phyloP scores from a whole-genome alignment of 2,888 invertebrate species.

The Odontocolon sp. region DNA sequence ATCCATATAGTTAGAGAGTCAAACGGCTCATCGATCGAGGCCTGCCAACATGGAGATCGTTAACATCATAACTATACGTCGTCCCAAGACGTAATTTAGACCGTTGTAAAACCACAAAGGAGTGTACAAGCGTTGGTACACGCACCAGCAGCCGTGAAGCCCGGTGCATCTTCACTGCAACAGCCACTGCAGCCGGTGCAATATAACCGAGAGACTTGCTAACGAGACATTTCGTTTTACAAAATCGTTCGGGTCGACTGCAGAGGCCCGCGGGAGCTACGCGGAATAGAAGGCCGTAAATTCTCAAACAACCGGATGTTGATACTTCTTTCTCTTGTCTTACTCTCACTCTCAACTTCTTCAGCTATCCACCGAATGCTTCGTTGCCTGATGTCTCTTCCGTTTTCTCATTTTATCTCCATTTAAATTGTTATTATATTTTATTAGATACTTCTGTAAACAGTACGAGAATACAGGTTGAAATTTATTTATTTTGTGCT shows the following conservation, averaged over 20 bases:
- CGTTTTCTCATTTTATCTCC: background rate
- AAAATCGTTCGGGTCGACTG: slow-evolving; percentile 73
- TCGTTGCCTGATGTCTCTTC: background rate
- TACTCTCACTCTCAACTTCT: slow-evolving; percentile 11
- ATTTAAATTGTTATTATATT: background rate
- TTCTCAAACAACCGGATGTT: slow-evolving; percentile 76
- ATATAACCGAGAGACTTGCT: slow-evolving; percentile 70
- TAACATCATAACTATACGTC: slow-evolving; percentile 77
- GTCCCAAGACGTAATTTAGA: slow-evolving; percentile 74
- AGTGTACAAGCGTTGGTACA: slow-evolving; percentile 63
- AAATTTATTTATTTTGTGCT: too few species aligned
- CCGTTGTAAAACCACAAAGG: slow-evolving; percentile 76
- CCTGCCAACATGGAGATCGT: slow-evolving; percentile 67
- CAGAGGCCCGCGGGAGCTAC: slow-evolving; percentile 65
- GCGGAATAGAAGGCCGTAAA: slow-evolving; percentile 73
- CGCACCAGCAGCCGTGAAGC: slow-evolving; percentile 31
- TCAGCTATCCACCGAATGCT: slow-evolving; percentile 16
- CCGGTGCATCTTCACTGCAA: slow-evolving; percentile 32
- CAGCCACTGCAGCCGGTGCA: slow-evolving; percentile 17
- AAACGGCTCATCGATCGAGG: background rate
- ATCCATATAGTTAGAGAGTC: background rate
- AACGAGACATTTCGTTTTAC: slow-evolving; percentile 79
- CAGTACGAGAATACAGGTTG: too few species aligned
- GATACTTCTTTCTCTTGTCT: slow-evolving; percentile 67
- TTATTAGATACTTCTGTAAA: too few species aligned